phyloP scores from a whole-genome alignment of 92 coral and sea anemone species.

The Muricea muricata region DNA sequence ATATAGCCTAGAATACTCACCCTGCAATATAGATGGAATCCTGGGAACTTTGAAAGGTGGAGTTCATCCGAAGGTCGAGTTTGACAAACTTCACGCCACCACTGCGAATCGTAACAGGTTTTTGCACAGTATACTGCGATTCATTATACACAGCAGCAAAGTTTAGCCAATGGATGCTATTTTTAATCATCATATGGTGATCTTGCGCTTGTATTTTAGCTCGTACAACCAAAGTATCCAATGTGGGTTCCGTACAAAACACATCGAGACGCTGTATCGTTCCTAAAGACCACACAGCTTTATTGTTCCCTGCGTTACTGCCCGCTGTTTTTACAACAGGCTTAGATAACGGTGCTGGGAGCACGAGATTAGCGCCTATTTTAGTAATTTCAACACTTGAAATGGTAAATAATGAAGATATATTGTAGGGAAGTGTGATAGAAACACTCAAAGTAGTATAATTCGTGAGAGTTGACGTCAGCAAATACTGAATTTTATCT shows the following conservation, averaged over 20 bases:
- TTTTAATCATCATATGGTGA: background rate
- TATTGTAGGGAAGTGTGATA: slow-evolving; percentile 8
- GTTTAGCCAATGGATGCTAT: background rate
- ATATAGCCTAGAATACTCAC: no score
- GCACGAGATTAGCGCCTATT: background rate
- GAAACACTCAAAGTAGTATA: background rate
- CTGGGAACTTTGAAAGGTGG: background rate
- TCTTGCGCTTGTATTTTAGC: background rate
- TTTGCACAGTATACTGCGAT: background rate
- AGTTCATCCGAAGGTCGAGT: background rate
- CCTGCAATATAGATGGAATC: background rate
- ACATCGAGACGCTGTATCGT: background rate
- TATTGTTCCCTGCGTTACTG: background rate
- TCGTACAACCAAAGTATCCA: background rate
- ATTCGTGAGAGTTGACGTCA: background rate
- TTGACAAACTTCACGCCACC: background rate
- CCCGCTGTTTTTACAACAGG: background rate
- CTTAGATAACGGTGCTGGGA: background rate
- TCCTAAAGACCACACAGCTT: slow-evolving; percentile 7
- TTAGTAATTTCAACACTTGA: background rate
- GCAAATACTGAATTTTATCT: background rate
- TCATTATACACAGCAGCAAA: background rate
- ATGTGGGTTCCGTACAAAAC: background rate
- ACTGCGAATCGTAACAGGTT: background rate
- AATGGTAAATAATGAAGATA: background rate